Percentiles rank a stretch among this genome's conserved stretches.
phyloP scores from a whole-genome alignment of 2,113 vertebrate genomes.

The Alethe castanea region DNA sequence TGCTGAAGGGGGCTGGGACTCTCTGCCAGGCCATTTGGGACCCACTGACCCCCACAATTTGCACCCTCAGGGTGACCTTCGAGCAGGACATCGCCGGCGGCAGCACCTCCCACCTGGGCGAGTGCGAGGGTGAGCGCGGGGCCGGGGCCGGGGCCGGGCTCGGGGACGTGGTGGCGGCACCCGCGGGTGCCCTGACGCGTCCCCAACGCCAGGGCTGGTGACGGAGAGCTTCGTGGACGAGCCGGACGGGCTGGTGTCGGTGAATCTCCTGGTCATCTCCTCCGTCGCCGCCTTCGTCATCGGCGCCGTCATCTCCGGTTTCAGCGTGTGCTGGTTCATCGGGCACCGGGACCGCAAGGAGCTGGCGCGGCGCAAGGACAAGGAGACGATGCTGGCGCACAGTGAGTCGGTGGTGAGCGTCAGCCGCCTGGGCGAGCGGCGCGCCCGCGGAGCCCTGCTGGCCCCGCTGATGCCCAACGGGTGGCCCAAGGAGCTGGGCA shows the following conservation, averaged over 20 bases:
- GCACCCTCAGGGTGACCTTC: constrained; percentile 75
- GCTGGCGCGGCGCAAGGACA: constrained; percentile 85
- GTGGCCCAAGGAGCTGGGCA: constrained; percentile 82
- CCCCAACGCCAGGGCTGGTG: constrained; percentile 77
- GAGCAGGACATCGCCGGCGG: constrained; percentile 89
- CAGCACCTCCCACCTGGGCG: constrained; percentile 89
- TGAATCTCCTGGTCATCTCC: constrained; percentile 92
- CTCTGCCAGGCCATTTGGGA: background rate
- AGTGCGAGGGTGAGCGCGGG: constrained; percentile 87
- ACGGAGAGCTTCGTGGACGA: constrained; percentile 91
- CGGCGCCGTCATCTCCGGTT: constrained; percentile 89
- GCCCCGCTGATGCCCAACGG: constrained; percentile 85
- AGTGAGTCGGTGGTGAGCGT: constrained; percentile 91
- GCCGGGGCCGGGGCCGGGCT: background rate
- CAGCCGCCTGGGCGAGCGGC: constrained; percentile 82
- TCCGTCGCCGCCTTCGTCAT: constrained; percentile 93
- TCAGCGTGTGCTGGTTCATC: constrained; percentile 94
- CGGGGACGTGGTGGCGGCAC: fast-evolving
- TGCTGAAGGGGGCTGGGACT: background rate
- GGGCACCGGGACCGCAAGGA: constrained; percentile 87
- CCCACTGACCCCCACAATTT: background rate
- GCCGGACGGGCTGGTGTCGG: constrained; percentile 87
- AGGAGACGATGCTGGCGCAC: constrained; percentile 86
- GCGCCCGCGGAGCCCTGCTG: constrained; percentile 70
- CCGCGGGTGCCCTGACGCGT: background rate